Percentiles rank a stretch among this genome's conserved stretches.
Conservation (phyloP, 2,797 vertebrate genomes). For the Alca torda region DNA sequence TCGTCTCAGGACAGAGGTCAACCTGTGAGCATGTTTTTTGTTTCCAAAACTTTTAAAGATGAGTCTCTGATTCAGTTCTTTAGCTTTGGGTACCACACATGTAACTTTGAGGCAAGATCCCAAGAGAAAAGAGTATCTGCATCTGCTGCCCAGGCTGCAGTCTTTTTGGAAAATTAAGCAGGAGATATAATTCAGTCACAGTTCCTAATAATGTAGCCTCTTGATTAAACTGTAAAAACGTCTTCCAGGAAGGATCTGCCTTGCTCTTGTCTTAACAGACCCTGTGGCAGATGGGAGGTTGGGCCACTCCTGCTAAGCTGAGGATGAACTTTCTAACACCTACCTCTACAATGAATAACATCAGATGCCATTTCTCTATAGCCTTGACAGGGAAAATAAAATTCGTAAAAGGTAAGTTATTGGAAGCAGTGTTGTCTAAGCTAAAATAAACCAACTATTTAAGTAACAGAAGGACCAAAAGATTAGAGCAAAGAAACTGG, state of each 20-base stretch:
- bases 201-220: neutral
- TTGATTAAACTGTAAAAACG: neutral
- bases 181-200: neutral
- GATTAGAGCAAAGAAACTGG: neutral
- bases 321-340: neutral
- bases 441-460: neutral
- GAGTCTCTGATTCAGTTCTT: neutral
- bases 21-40: rapidly evolving
- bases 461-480: neutral
- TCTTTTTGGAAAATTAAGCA: neutral
- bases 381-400: neutral
- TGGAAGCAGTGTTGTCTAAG: neutral
- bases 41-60: neutral
- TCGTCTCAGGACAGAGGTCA: neutral
- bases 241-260: neutral
- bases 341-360: neutral
- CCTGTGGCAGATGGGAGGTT: neutral
- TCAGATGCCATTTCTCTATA: neutral
- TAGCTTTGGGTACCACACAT: neutral
- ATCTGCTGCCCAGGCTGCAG: rapidly evolving
- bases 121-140: neutral
- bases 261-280: neutral
- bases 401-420: neutral
- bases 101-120: neutral
- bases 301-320: neutral